Conservation (phyloP, 1,140 invertebrate species). For the Drosophila parabipectinata region DNA sequence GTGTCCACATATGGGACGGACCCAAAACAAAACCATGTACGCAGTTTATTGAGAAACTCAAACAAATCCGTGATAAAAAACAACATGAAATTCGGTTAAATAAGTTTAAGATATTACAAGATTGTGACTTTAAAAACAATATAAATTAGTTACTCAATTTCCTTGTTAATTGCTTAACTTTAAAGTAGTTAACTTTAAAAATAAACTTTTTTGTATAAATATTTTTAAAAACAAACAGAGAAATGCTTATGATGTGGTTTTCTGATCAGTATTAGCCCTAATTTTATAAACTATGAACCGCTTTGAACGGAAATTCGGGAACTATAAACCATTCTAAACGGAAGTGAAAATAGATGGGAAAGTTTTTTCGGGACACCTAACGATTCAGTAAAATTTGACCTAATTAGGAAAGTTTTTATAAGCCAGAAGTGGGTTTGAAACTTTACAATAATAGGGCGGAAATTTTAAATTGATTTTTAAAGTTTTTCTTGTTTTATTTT, state of each 20-base stretch:
- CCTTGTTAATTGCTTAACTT: not conserved
- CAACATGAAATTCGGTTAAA: not conserved
- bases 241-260: not conserved
- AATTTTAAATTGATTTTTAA: no score
- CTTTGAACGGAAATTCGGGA: not conserved
- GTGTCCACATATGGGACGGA: constrained; percentile 34
- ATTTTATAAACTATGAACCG: not conserved
- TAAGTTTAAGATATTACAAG: not conserved
- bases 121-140: not conserved
- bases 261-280: not conserved
- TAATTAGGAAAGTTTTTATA: not conserved
- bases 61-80: not conserved
- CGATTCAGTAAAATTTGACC: not conserved
- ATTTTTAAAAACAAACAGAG: not conserved
- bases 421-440: no score
- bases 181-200: no score
- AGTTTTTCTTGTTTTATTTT: no score
- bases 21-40: not conserved
- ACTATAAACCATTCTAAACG: not conserved
- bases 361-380: not conserved
- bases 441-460: no score
- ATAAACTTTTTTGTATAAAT: not conserved
- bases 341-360: not conserved
- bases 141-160: not conserved
- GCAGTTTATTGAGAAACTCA: constrained; percentile 22